phyloP scores from a whole-genome alignment of 1,140 invertebrate genomes.

The Drosophila littoralis region DNA sequence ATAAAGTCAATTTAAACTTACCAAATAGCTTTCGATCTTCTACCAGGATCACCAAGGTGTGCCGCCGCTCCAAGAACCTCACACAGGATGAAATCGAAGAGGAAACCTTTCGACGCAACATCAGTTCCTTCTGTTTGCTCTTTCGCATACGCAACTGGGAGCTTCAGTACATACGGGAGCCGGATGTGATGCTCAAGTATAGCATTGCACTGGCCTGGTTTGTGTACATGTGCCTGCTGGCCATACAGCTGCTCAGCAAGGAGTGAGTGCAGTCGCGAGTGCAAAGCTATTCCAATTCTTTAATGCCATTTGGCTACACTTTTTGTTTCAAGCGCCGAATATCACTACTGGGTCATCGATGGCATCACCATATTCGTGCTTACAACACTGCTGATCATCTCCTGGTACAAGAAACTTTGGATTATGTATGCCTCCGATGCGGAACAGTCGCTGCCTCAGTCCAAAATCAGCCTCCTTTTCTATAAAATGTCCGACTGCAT shows the following conservation, averaged over 20 bases:
- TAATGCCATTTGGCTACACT: too few relatives aligned
- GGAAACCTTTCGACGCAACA: slow-evolving; percentile 77
- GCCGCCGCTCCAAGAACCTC: slow-evolving; percentile 63
- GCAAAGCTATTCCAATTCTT: too few relatives aligned
- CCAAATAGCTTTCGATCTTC: neutral
- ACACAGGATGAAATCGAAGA: slow-evolving; percentile 82
- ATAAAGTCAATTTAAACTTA: neutral
- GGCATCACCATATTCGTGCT: slow-evolving; percentile 73
- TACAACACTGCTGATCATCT: slow-evolving; percentile 74
- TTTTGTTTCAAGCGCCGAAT: slow-evolving; percentile 33
- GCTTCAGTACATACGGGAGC: slow-evolving; percentile 70
- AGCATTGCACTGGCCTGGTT: slow-evolving; percentile 71
- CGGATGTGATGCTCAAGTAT: slow-evolving; percentile 83
- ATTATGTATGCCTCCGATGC: slow-evolving; percentile 74
- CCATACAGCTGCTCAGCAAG: slow-evolving; percentile 75
- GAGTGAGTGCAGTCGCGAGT: slow-evolving; percentile 42
- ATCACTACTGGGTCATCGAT: slow-evolving; percentile 69
- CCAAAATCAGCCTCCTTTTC: slow-evolving; percentile 79
- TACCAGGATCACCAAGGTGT: slow-evolving; percentile 61
- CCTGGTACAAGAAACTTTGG: slow-evolving; percentile 84
- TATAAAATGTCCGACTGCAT: slow-evolving; percentile 86
- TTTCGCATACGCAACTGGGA: slow-evolving; percentile 82
- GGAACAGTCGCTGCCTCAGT: slow-evolving; percentile 67
- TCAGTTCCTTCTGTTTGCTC: slow-evolving; percentile 76
- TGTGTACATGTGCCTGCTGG: slow-evolving; percentile 68